Conservation (phyloP, 2,113 vertebrate genomes). For the Natator depressus region DNA sequence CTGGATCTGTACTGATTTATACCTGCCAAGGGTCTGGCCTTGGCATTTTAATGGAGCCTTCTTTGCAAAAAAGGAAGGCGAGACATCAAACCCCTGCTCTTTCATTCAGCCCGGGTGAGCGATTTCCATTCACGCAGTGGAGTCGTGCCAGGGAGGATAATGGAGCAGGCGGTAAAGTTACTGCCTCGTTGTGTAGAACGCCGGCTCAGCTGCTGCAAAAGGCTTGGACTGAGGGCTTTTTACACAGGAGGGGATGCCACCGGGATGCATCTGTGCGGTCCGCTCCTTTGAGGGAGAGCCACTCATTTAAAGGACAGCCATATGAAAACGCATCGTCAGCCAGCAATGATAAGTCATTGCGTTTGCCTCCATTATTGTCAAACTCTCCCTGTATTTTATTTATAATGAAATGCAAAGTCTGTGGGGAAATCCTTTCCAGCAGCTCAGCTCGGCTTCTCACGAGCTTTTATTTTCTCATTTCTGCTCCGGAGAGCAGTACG, state of each 20-base stretch:
- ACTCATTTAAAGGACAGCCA: neutral
- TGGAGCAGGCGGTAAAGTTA: neutral
- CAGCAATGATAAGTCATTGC: neutral
- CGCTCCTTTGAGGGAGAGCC: neutral
- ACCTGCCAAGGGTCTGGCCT: neutral
- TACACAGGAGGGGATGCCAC: neutral
- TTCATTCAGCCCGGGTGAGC: neutral
- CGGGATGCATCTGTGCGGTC: neutral
- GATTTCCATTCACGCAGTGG: neutral
- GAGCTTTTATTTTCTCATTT: neutral
- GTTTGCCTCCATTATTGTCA: neutral
- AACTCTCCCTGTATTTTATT: neutral
- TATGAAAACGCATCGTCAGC: neutral
- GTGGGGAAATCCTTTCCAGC: neutral
- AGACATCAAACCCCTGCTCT: neutral
- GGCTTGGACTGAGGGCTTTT: neutral
- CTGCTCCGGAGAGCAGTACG: neutral
- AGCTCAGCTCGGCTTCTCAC: neutral
- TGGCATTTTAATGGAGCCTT: neutral
- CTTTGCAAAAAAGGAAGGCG: neutral
- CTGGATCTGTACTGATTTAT: neutral
- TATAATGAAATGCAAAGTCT: neutral
- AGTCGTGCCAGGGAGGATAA: neutral
- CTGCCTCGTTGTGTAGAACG: neutral
- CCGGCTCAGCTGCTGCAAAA: neutral